Evolutionary conservation across 2,797 vertebrate species (phyloP), one percentile per base, ranked within the genome.

Genomic region (Dermochelys coriacea): DNA sequence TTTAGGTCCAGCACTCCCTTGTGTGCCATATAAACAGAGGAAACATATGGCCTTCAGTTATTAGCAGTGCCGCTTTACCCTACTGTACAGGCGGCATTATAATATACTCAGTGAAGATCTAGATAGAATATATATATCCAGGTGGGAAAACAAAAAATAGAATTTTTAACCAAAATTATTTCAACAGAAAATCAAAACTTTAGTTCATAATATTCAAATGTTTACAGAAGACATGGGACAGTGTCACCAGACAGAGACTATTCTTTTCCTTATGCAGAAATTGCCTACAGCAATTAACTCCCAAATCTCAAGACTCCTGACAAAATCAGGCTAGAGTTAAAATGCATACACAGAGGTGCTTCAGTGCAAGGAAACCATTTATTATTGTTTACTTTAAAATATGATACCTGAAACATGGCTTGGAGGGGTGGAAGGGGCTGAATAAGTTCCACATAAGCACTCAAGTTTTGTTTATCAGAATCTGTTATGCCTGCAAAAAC

Each of bases 301-400:
- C 85, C 92, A 96, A 91, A 89, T 64, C 96, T 91, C 96, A n/a
- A 93, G 87, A 82, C 91, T 91, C 92, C 91, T 84, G 93, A 91
- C 84, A 95, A 77, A 95, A 55, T 90, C 85, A 93, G 23, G 77
- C 21, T 54, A 11, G 45, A 94, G 8, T 27, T 68, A 47, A 78
- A 71, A 87, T 1, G 2, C 75, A 59, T 80, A 85, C 47, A 88
- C 47, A 93, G 93, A 45, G 93, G 45, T n/a, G 91, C 10, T 34
- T 34, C 80, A 59, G 12, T 55, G 87, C 12, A 57, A 45, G 71
- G n/a, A 86, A 89, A 86, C 85, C 19, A 64, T 55, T 57, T 80
- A 3, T 55, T 88, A 64, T 47, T 57, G 82, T n/a, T 87, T 51
- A 77, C 81, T 80, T 92, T 80, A 90, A 91, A 88, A 82, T 45